These are phyloP conservation scores for Centroberyx gerrardi DNA, from an alignment of 2,797 vertebrate genomes.

Conservation along the genomic window DNA sequence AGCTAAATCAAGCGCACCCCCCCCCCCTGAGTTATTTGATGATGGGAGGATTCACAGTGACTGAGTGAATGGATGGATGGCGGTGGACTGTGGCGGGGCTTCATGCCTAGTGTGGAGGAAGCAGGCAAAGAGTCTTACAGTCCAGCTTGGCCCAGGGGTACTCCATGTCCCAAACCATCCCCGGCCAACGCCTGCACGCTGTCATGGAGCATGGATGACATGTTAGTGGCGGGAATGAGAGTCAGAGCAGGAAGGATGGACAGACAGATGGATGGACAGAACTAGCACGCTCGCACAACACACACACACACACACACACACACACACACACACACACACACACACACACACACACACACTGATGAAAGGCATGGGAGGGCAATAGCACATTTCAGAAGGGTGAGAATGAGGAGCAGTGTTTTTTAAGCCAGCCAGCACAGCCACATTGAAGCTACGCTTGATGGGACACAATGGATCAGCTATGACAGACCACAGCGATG, in stretches of 20 bases:
- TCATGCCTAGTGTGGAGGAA: slow-evolving; percentile 77
- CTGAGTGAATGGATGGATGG: slow-evolving; percentile 54
- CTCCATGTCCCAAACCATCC: slow-evolving; percentile 83
- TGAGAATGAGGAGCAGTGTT: slow-evolving; percentile 58
- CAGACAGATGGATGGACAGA: slow-evolving; percentile 11
- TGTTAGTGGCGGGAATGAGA: slow-evolving; percentile 84
- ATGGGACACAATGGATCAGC: slow-evolving; percentile 36
- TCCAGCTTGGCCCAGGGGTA: slow-evolving; percentile 83
- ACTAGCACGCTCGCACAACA: background rate
- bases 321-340: background rate
- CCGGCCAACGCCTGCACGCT: slow-evolving; percentile 83
- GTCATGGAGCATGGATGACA: slow-evolving; percentile 83
- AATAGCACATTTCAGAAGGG: slow-evolving; percentile 44
- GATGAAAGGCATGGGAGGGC: background rate
- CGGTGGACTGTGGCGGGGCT: slow-evolving; percentile 62
- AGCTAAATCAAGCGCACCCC: slow-evolving; percentile 43
- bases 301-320: slow-evolving; percentile 15
- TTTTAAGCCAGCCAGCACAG: slow-evolving; percentile 57
- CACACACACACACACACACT: slow-evolving; percentile 12
- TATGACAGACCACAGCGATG: slow-evolving; percentile 14
- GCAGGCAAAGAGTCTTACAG: slow-evolving; percentile 81
- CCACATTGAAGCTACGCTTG: slow-evolving; percentile 45
- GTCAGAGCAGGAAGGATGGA: slow-evolving; percentile 63
- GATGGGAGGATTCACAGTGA: slow-evolving; percentile 43
- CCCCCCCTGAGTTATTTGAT: slow-evolving; percentile 18